Conservation (phyloP, 2,797 vertebrate genomes). For the Crocidura indochinensis region DNA sequence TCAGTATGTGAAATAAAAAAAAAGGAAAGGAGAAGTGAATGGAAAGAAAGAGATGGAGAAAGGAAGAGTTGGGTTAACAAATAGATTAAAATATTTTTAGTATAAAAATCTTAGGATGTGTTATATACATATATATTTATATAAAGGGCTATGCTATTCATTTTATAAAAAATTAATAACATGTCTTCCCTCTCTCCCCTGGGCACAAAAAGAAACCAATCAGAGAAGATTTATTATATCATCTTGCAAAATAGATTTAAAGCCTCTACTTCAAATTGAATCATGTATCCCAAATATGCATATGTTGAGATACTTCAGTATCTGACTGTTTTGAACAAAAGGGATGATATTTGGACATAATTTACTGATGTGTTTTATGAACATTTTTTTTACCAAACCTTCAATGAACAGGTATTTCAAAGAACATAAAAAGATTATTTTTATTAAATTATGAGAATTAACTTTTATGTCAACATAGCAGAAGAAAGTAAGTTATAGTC, state of each 20-base stretch:
- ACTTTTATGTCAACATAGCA: background rate
- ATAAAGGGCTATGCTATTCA: too few relatives aligned
- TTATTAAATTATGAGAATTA: constrained; percentile 17
- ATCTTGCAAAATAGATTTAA: background rate
- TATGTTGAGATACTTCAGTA: constrained; percentile 8
- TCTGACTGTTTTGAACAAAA: background rate
- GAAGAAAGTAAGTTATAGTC: background rate
- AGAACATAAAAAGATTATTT: constrained; percentile 36
- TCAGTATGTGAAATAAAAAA: too few relatives aligned
- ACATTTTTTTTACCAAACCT: constrained; percentile 5
- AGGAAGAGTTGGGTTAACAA: too few relatives aligned
- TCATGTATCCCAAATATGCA: background rate
- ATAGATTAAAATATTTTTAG: too few relatives aligned
- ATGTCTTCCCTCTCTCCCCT: background rate
- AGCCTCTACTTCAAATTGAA: background rate
- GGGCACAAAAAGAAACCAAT: background rate
- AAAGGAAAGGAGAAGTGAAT: too few relatives aligned
- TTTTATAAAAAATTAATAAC: too few relatives aligned
- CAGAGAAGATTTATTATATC: background rate
- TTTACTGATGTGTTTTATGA: background rate
- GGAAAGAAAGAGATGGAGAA: too few relatives aligned
- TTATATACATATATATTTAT: background rate
- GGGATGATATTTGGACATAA: too few relatives aligned
- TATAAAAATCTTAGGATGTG: background rate
- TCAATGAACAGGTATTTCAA: constrained; percentile 23